phyloP scores from a whole-genome alignment of 2,888 invertebrate genomes.

The Lycia hirtaria region DNA sequence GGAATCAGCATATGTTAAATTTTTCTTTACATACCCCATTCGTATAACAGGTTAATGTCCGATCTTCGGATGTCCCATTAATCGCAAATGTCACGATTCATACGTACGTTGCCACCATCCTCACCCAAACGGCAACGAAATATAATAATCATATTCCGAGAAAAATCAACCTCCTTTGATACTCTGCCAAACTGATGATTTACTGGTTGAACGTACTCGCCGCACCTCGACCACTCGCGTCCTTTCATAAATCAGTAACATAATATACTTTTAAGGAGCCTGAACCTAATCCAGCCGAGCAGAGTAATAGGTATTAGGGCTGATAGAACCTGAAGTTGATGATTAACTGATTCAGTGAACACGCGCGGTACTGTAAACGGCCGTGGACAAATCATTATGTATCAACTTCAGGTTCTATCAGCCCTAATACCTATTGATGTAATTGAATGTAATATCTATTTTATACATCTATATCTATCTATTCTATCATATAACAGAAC shows the following conservation, averaged over 20 bases:
- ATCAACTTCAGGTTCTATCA: slow-evolving; percentile 2
- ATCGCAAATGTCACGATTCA: slow-evolving; percentile 48
- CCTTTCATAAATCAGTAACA: slow-evolving; percentile 20
- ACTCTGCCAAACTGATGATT: slow-evolving; percentile 50
- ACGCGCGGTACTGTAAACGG: too few species aligned
- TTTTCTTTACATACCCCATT: too few species aligned
- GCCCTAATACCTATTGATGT: neutral
- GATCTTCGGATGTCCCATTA: slow-evolving; percentile 59
- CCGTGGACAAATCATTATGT: too few species aligned
- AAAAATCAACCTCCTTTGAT: slow-evolving; percentile 49
- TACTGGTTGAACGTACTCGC: slow-evolving; percentile 22
- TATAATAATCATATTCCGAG: slow-evolving; percentile 41
- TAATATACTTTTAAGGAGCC: slow-evolving; percentile 10
- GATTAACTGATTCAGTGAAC: too few species aligned
- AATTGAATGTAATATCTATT: neutral
- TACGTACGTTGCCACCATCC: slow-evolving; percentile 11
- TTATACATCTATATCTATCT: too few species aligned
- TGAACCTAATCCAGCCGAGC: neutral
- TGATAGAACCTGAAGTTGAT: slow-evolving; percentile 2
- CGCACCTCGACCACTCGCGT: slow-evolving; percentile 36
- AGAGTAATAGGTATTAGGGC: neutral
- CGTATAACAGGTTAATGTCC: slow-evolving; percentile 62
- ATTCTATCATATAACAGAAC: too few species aligned
- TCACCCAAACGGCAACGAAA: slow-evolving; percentile 38
- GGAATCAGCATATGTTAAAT: too few species aligned